Evolutionary conservation across 2,888 invertebrate genomes (phyloP).

Genomic region (Sinelater perroti): DNA sequence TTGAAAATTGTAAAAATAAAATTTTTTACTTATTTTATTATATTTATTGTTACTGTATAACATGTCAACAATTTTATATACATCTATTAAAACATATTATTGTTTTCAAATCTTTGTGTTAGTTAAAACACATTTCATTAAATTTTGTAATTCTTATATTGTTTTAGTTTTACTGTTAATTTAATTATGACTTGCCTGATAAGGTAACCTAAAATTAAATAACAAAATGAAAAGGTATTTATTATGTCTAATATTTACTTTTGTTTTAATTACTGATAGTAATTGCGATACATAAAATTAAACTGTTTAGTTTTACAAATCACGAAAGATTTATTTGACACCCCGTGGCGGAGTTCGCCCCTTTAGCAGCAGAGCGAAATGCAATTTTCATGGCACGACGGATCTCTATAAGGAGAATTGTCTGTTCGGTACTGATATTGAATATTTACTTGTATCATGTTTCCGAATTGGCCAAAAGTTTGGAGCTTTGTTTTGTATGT

Average conservation of each 20-base stretch:
- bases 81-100: too few relatives aligned
- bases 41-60: too few relatives aligned
- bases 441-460: constrained; percentile 51
- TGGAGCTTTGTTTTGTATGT: constrained; percentile 50
- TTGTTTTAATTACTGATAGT: background rate
- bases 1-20: too few relatives aligned
- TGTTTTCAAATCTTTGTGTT: too few relatives aligned
- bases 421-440: constrained; percentile 40
- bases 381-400: constrained; percentile 17
- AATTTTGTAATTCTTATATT: too few relatives aligned
- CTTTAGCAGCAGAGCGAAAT: constrained; percentile 4
- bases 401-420: constrained; percentile 23
- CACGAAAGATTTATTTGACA: too few relatives aligned
- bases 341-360: background rate
- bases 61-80: too few relatives aligned
- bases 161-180: background rate
- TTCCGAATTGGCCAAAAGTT: constrained; percentile 48
- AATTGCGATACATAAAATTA: background rate
- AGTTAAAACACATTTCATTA: too few relatives aligned
- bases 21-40: too few relatives aligned
- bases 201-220: background rate
- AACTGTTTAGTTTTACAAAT: too few relatives aligned
- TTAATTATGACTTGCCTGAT: background rate
- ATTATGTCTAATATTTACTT: background rate
- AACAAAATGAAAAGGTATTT: too few relatives aligned